Conservation (phyloP, 1,140 invertebrate species). For the Heliconius melpomene region DNA sequence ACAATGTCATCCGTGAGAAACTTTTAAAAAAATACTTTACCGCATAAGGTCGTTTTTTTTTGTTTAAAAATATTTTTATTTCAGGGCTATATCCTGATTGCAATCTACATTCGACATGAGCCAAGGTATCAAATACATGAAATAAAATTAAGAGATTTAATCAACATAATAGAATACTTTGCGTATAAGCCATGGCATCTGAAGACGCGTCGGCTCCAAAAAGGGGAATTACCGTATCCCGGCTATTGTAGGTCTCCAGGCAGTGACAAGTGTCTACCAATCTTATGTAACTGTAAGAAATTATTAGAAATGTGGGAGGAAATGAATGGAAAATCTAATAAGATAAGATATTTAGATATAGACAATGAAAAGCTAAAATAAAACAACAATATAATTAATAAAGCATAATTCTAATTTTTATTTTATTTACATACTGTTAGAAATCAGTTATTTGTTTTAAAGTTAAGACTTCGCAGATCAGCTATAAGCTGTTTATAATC, state of each 20-base stretch:
- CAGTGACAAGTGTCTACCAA: slow-evolving; percentile 50
- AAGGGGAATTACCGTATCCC: slow-evolving; percentile 63
- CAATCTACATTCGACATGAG: slow-evolving; percentile 53
- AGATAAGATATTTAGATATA: not conserved
- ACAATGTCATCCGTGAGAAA: too few relatives aligned
- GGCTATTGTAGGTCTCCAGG: slow-evolving; percentile 71
- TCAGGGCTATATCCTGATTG: slow-evolving; percentile 52
- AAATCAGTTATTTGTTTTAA: not conserved
- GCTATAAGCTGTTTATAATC: too few relatives aligned
- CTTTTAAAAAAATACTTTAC: too few relatives aligned
- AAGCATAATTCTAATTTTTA: not conserved
- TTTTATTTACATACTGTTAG: not conserved
- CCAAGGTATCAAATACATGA: slow-evolving; percentile 52
- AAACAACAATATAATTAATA: not conserved
- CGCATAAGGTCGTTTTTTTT: too few relatives aligned
- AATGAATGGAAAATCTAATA: slow-evolving; percentile 10
- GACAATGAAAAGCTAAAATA: not conserved
- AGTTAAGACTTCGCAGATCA: not conserved
- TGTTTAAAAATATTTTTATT: slow-evolving; percentile 28
- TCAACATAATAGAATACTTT: slow-evolving; percentile 31
- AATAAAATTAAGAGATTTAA: slow-evolving; percentile 38
- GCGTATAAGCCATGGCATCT: slow-evolving; percentile 25
- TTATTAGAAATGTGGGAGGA: slow-evolving; percentile 58
- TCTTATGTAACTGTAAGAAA: slow-evolving; percentile 66
- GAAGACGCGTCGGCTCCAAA: slow-evolving; percentile 56